Evolutionary conservation across 2,797 vertebrate genomes (phyloP), one percentile per base, ranked within the genome.

Genomic region (Molossus molossus): DNA sequence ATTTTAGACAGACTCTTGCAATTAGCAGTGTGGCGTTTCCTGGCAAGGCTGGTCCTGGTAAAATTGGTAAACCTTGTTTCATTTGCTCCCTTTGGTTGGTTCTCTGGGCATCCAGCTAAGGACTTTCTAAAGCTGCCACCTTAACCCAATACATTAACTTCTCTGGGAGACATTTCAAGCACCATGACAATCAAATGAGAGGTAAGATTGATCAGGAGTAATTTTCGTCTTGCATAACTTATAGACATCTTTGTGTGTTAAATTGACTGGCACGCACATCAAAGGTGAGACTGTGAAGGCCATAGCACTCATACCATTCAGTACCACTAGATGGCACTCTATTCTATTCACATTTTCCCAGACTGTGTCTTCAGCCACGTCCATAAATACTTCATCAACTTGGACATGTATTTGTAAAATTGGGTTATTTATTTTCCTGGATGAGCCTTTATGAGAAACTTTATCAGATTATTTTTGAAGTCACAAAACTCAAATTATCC

Each of bases 291-390:
- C 20, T 37, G 33, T 5, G 53, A 37, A 92, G 40, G 27, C 40
- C 58, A 20, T 9, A 65, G 15, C 0, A 0, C 37, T 57, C 86
- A 48, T 90, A 73, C 72, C 29, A 40, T 69, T 76, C 27, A 23
- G 6, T 40, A 67, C 94, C 97, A 95, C 97, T 96, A 98, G 97
- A 87, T 96, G 97, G 97, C 95, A 75, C 40, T 77, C 75, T 67
- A 67, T 79, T 87, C 96, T 96, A 14, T 83, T 65, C 9, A 15
- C 64, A 88, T 83, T 76, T 93, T 92, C 91, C 91, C 37, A 83
- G 33, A 10, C 48, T 89, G 17, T 76, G 4, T 91, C 50, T 72
- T 92, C 62, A 67, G 50, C 62, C 20, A 84, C 17, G 57, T 90
- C 76, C 82, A 77, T 81, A 94, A 95, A 96, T 75, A 83, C 95